Percentiles rank a stretch among this genome's conserved stretches.
These are phyloP conservation scores for Platanista minor DNA, from an alignment of 2,113 vertebrate species.

Conservation along the genomic window DNA sequence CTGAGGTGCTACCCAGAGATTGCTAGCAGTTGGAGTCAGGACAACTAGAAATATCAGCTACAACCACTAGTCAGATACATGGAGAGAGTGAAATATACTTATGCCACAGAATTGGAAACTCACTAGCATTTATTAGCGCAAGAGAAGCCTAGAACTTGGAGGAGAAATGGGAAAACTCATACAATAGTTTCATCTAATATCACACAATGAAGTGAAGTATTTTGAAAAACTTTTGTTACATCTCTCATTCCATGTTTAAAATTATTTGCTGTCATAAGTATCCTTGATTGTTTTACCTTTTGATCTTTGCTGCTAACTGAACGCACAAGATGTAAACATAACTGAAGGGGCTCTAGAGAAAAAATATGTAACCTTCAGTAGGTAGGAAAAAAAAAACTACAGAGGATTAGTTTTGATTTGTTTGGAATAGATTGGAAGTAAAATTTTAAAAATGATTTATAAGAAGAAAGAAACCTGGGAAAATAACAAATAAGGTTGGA, in stretches of 20 bases:
- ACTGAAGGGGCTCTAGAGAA: not conserved
- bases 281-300: not conserved
- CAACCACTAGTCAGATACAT: fast-evolving
- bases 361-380: not conserved
- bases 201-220: not conserved
- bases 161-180: not conserved
- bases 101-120: not conserved
- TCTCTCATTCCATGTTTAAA: not conserved
- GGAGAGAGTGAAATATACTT: no score
- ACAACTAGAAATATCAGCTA: not conserved
- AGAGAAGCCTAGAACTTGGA: not conserved
- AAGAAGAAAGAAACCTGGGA: not conserved
- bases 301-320: not conserved
- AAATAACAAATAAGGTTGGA: not conserved
- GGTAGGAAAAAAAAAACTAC: not conserved
- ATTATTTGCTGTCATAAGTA: not conserved
- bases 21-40: no score
- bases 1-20: no score
- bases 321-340: not conserved
- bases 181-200: not conserved
- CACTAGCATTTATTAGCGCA: not conserved
- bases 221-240: not conserved
- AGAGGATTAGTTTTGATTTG: not conserved
- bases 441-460: not conserved
- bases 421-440: not conserved